Evolutionary conservation across 2,113 vertebrate species (phyloP).

Genomic region (Syngnathus floridae): DNA sequence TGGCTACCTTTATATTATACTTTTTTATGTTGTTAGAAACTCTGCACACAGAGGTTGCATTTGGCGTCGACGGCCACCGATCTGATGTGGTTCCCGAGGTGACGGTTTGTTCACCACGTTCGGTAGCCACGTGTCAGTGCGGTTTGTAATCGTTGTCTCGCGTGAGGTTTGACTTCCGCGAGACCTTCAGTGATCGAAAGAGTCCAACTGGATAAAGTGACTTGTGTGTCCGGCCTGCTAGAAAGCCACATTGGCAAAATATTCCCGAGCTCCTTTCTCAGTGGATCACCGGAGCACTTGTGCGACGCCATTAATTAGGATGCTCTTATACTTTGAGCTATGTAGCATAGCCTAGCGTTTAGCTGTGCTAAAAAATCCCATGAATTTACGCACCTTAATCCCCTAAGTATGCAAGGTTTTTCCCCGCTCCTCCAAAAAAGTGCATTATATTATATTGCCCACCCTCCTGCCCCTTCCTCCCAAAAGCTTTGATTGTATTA

Average conservation of each 20-base stretch:
- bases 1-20: conserved; percentile 27
- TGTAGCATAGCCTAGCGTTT: conserved; percentile 58
- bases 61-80: conserved; percentile 28
- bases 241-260: conserved; percentile 23
- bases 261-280: conserved; percentile 13
- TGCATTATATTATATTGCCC: conserved; percentile 37
- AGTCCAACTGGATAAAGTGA: conserved; percentile 9
- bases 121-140: conserved; percentile 20
- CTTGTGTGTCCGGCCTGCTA: not conserved
- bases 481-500: conserved; percentile 67
- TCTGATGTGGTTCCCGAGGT: conserved; percentile 43
- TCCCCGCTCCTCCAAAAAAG: conserved; percentile 33
- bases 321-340: conserved; percentile 52
- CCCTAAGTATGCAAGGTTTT: conserved; percentile 62
- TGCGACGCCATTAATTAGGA: conserved; percentile 35
- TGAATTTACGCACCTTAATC: conserved; percentile 71
- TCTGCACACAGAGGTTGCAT: conserved; percentile 43
- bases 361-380: conserved; percentile 55
- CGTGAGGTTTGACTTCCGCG: conserved; percentile 23
- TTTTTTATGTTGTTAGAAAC: conserved; percentile 27
- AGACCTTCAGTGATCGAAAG: conserved; percentile 14
- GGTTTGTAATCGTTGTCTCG: conserved; percentile 25
- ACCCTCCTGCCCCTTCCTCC: conserved; percentile 12
- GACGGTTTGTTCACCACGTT: conserved; percentile 28
- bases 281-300: not conserved